Evolutionary conservation across 2,797 vertebrate genomes (phyloP), one percentile per base, ranked within the genome.

Genomic region (Galaxias olidus): DNA sequence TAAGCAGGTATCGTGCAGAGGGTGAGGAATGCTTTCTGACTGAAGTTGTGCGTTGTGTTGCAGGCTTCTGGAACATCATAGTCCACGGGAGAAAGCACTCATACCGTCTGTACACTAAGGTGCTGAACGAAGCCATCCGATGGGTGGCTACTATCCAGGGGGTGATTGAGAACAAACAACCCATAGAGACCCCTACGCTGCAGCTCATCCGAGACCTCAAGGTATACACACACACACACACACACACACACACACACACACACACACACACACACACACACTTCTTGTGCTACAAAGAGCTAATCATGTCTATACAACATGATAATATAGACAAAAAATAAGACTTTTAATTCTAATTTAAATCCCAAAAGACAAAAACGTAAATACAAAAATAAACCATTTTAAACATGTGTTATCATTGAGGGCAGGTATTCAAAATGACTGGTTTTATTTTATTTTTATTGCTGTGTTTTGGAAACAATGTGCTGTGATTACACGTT

Each of bases 151-250:
- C 94, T 70, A 90, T 95, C 41, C 95, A 96, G 79, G 93, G 94
- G 0, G 94, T 96, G 77, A 95, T 97, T 18, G 96, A 97, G 84
- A 95, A 89, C 90, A 96, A 96, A 75, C 89, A 90, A 4, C 95
- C 94, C 59, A 96, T 96, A 55, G 95, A 97, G 86, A 97, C 96
- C 0, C 95, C 96, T 4, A 96, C 96, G 0, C 92, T 96, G 78
- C 96, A 96, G 57, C 94, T 97, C 72, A 96, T 97, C 80, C 89
- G 93, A 78, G 96, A 97, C 84, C 96, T 97, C 74, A 95, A 94
- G 91, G 95, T 96, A 88, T n/a, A 72, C 74, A 42, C 15, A 51
- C 9, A 20, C 10, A 12, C 61, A 14, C 49, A 18, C 17, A 9
- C 15, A 19, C n/a, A 52, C 11, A 10, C 50, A 18, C 17, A 51